Percentiles rank a stretch among this genome's conserved stretches.
phyloP scores from a whole-genome alignment of 1,140 invertebrate genomes.

The Hycleus cichorii region DNA sequence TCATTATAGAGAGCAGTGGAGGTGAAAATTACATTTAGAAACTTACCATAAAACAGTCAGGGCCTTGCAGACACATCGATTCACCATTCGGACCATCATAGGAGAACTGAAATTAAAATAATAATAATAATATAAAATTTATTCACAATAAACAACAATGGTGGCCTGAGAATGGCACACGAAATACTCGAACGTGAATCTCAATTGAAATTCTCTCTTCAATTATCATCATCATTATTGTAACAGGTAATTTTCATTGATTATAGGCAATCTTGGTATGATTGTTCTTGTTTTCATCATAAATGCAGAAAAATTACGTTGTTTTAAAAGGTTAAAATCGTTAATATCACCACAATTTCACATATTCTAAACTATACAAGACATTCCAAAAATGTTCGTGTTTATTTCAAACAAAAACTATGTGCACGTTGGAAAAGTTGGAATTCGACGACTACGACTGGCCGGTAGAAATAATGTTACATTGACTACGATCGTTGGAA shows the following conservation, averaged over 20 bases:
- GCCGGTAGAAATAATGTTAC: not conserved
- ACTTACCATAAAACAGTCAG: conserved; percentile 61
- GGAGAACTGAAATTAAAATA: conserved; percentile 49
- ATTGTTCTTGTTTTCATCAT: not conserved
- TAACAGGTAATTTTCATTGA: too few relatives aligned
- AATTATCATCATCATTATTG: too few relatives aligned
- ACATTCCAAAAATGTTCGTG: too few relatives aligned
- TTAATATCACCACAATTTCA: too few relatives aligned
- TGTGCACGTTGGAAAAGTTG: not conserved
- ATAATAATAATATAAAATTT: conserved; percentile 11
- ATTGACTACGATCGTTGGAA: too few relatives aligned
- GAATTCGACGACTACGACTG: not conserved
- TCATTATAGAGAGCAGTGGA: conserved; percentile 27
- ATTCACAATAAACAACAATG: too few relatives aligned
- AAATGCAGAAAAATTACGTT: conserved; percentile 18
- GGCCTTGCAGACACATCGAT: conserved; percentile 55
- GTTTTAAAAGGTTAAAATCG: too few relatives aligned
- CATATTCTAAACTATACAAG: too few relatives aligned
- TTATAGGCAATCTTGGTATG: too few relatives aligned
- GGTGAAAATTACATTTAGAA: conserved; percentile 26
- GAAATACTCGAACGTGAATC: too few relatives aligned
- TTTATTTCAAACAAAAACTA: not conserved
- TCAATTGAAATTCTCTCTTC: too few relatives aligned
- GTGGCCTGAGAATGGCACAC: too few relatives aligned
- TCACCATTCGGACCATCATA: conserved; percentile 49